Conservation (phyloP, 2,888 invertebrate species). For the Caenorhabditis doughertyi region DNA sequence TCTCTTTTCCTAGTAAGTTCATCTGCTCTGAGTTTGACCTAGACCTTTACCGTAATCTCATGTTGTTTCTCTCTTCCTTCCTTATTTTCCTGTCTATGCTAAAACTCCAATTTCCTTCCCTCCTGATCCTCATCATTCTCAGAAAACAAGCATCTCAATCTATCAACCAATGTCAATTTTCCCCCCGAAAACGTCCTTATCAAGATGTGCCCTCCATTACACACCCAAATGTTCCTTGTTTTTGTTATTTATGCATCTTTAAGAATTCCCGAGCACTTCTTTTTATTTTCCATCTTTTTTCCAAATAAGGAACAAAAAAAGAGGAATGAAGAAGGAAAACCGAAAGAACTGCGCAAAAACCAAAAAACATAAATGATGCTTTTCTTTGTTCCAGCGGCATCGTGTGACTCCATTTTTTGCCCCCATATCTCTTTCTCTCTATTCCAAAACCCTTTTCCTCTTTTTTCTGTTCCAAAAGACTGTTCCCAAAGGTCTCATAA, state of each 20-base stretch:
- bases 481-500: slow-evolving; percentile 46
- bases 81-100: background rate
- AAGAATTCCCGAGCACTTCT: background rate
- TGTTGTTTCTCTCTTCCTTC: background rate
- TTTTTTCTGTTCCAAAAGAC: slow-evolving; percentile 1
- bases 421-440: slow-evolving; percentile 1
- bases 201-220: slow-evolving; percentile 11
- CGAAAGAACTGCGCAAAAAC: slow-evolving; percentile 28
- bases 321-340: slow-evolving; percentile 9
- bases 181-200: slow-evolving; percentile 4
- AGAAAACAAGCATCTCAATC: slow-evolving; percentile 28
- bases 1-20: background rate
- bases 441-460: background rate
- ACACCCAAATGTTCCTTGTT: slow-evolving; percentile 23
- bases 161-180: slow-evolving; percentile 26
- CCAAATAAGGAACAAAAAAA: slow-evolving; percentile 37
- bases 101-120: slow-evolving; percentile 2
- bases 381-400: background rate
- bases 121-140: too few relatives aligned
- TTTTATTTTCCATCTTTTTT: background rate
- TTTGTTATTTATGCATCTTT: slow-evolving; percentile 19
- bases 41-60: background rate
- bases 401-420: slow-evolving; percentile 53
- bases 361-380: slow-evolving; percentile 27
- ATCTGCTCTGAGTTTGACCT: background rate